These are phyloP conservation scores for Drosophila triauraria DNA, from an alignment of 1,140 invertebrate genomes.

Conservation along the genomic window DNA sequence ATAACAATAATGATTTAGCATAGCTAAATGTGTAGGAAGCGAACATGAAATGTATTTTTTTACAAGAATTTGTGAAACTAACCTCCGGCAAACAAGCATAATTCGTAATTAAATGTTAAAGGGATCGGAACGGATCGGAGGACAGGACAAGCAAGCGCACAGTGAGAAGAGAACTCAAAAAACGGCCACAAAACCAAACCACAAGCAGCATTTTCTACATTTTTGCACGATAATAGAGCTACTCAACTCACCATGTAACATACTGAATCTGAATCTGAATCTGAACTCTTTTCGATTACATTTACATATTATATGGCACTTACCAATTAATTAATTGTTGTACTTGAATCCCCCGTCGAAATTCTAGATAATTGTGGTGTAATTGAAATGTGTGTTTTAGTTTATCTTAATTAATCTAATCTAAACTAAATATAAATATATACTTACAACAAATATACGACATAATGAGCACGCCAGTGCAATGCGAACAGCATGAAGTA, in stretches of 20 bases:
- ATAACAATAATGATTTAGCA: constrained; percentile 78
- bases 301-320: constrained; percentile 59
- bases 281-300: constrained; percentile 39
- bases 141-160: constrained; percentile 40
- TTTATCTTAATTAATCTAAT: constrained; percentile 54
- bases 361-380: constrained; percentile 76
- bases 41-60: constrained; percentile 77
- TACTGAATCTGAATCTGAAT: constrained; percentile 27
- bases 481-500: constrained; percentile 72
- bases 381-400: constrained; percentile 75
- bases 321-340: constrained; percentile 76
- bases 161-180: constrained; percentile 41
- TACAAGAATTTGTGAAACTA: constrained; percentile 77
- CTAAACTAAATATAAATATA: constrained; percentile 45
- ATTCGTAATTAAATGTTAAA: constrained; percentile 69
- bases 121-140: constrained; percentile 30
- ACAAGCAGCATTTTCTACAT: constrained; percentile 55
- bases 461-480: constrained; percentile 45
- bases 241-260: constrained; percentile 49
- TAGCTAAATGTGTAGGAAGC: constrained; percentile 70
- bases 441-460: constrained; percentile 44
- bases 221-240: constrained; percentile 47
- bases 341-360: constrained; percentile 64
- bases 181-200: constrained; percentile 21
- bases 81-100: constrained; percentile 64